A percentile compares a stretch with the other conserved stretches of the same genome.
phyloP scores from a whole-genome alignment of 2,113 vertebrate genomes.

The Cyanocitta stelleri region DNA sequence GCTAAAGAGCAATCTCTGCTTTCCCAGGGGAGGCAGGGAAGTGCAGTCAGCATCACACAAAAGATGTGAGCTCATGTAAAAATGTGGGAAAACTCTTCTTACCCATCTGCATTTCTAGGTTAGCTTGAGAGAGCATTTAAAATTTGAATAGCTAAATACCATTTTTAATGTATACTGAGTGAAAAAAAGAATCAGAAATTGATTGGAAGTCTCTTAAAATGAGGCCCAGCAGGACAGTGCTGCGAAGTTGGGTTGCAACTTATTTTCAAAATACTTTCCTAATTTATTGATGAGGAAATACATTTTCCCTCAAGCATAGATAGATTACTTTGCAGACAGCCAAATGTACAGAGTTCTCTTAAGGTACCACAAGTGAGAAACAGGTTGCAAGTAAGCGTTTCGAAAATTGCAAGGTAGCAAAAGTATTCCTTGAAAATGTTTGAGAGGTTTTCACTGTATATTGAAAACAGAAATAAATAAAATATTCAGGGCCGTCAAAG shows the following conservation, averaged over 20 bases:
- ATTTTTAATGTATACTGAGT: not conserved
- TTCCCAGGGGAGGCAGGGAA: not conserved
- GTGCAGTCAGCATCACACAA: not conserved
- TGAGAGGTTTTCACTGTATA: not conserved
- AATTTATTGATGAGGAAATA: not conserved
- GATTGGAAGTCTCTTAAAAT: not conserved
- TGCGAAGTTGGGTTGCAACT: not conserved
- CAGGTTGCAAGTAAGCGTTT: not conserved
- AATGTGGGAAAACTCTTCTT: not conserved
- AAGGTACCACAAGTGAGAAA: not conserved
- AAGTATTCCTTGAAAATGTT: not conserved
- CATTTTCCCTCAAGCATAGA: not conserved
- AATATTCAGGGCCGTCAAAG: not conserved
- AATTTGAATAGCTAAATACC: not conserved
- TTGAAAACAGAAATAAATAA: not conserved
- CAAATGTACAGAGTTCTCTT: not conserved
- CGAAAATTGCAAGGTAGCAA: not conserved
- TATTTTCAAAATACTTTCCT: not conserved
- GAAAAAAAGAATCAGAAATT: not conserved
- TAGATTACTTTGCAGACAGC: not conserved
- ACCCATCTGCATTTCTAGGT: not conserved
- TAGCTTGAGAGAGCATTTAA: not conserved
- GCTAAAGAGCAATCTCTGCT: not conserved
- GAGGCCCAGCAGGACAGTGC: not conserved
- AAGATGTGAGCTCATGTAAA: not conserved